Conservation (phyloP, 2,797 vertebrate genomes). For the Urocyon cinereoargenteus region DNA sequence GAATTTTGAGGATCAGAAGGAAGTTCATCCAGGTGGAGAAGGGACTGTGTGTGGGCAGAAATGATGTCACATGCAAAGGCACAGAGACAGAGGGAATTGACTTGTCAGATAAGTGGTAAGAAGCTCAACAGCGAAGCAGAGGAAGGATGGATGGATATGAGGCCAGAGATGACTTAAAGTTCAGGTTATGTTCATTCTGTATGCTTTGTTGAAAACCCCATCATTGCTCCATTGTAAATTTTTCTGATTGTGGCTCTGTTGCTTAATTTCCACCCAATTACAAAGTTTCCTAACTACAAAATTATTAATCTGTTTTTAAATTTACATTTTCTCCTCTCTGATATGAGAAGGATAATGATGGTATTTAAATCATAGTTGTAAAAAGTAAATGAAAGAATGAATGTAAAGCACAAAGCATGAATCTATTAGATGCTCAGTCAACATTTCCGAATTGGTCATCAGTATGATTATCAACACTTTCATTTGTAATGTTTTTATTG, state of each 20-base stretch:
- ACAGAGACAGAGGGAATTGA: neutral
- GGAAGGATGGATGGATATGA: neutral
- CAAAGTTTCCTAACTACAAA: neutral
- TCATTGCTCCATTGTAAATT: neutral
- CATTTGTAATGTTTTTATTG: neutral
- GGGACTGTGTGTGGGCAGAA: neutral
- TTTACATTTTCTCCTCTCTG: neutral
- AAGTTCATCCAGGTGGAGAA: neutral
- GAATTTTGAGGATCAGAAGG: neutral
- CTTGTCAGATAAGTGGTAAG: neutral
- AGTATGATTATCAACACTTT: neutral
- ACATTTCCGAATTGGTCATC: neutral
- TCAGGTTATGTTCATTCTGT: neutral
- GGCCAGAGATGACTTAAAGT: neutral
- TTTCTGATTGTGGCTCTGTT: neutral
- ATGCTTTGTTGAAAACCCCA: neutral
- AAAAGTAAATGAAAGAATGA: neutral
- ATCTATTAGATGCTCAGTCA: neutral
- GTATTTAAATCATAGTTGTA: neutral
- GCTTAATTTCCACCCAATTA: neutral
- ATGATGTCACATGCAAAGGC: neutral
- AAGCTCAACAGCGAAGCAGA: neutral
- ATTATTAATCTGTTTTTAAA: neutral
- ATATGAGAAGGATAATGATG: neutral
- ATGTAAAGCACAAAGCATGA: neutral